Percentiles rank a stretch among this genome's conserved stretches.
These are phyloP conservation scores for Strigops habroptila DNA, from an alignment of 2,113 vertebrate genomes.

Conservation along the genomic window DNA sequence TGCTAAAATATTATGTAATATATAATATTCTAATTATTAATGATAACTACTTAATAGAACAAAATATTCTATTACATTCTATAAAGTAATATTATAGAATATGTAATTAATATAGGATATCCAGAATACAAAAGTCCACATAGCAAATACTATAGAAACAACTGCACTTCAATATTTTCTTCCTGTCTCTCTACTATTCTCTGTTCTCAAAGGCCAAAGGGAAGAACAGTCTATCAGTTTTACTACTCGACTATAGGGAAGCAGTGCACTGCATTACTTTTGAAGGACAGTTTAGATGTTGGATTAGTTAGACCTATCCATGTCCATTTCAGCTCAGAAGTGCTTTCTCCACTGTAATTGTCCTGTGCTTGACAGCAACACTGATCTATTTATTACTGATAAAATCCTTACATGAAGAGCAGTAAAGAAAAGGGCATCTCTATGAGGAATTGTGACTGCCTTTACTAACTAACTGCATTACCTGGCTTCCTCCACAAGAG, in stretches of 20 bases:
- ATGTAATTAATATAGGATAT: background rate
- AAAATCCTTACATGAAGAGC: background rate
- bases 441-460: rapidly evolving
- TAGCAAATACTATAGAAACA: background rate
- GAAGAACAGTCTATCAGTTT: background rate
- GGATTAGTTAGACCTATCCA: background rate
- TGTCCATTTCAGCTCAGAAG: background rate
- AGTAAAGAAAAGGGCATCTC: background rate
- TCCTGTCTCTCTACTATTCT: background rate
- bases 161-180: background rate
- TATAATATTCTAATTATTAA: background rate
- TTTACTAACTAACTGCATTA: background rate
- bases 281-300: background rate
- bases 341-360: background rate
- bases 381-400: background rate
- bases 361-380: background rate
- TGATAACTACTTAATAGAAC: background rate
- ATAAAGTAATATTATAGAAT: background rate
- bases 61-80: background rate
- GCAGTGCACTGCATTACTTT: background rate
- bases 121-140: background rate
- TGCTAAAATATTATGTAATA: background rate
- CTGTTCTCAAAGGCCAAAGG: background rate
- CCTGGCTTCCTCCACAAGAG: background rate
- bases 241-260: background rate